Percentiles rank a stretch among this genome's conserved stretches.
phyloP scores from a whole-genome alignment of 2,797 vertebrate genomes.

The Pangasius sanitwongsei region DNA sequence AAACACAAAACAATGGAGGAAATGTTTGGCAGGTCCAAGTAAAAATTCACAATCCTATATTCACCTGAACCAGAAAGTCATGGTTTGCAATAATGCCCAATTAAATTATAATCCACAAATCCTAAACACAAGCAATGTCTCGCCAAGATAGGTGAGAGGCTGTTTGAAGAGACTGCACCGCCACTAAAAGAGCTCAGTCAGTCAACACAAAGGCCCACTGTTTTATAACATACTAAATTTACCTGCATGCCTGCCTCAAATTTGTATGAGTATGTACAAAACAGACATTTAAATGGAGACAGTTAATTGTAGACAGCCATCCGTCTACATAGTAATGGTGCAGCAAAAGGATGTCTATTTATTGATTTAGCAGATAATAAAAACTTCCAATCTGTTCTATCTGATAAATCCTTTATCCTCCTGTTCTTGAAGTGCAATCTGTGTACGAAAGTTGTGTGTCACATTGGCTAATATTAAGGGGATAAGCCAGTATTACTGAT shows the following conservation, averaged over 20 bases:
- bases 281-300: not conserved
- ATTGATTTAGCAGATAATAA: not conserved
- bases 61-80: not conserved
- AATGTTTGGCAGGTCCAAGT: not conserved
- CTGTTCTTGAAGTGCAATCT: not conserved
- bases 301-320: not conserved
- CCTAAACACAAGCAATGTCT: not conserved
- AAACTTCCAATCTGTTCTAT: not conserved
- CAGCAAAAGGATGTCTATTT: not conserved
- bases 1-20: not conserved
- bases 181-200: not conserved
- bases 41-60: not conserved
- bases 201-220: not conserved
- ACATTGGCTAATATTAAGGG: conserved; percentile 24
- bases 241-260: not conserved
- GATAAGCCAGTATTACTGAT: conserved; percentile 35
- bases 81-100: not conserved
- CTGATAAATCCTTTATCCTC: not conserved
- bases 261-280: not conserved
- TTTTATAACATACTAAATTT: not conserved
- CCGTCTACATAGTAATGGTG: not conserved
- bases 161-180: not conserved
- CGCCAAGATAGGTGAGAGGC: not conserved
- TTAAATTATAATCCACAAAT: not conserved
- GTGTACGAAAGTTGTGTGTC: not conserved